Percentiles rank a stretch among this genome's conserved stretches.
Evolutionary conservation across 1,140 invertebrate genomes (phyloP).

Genomic region (Cyclina sinensis): DNA sequence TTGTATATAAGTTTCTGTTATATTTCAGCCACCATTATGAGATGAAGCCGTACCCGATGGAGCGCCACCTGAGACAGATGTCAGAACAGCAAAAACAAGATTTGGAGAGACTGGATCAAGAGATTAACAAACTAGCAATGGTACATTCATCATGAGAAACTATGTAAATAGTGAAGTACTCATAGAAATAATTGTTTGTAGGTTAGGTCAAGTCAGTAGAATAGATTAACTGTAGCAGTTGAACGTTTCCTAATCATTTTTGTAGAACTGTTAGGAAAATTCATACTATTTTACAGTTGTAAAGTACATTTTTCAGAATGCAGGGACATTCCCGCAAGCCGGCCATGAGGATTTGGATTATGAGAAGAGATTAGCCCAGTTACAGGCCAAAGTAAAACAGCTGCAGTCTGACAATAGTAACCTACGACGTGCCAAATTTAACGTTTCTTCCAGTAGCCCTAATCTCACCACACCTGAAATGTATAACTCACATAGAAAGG

Average conservation of each 20-base stretch:
- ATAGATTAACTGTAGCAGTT: background rate
- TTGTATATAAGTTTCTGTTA: background rate
- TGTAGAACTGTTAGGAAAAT: no score
- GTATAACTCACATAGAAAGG: conserved; percentile 51
- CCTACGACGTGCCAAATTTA: conserved; percentile 49
- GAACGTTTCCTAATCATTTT: background rate
- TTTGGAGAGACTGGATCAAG: conserved; percentile 57
- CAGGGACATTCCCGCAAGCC: background rate
- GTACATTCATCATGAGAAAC: no score
- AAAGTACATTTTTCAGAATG: conserved; percentile 10
- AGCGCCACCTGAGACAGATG: conserved; percentile 37
- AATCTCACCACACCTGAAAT: conserved; percentile 42
- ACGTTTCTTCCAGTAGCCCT: conserved; percentile 50
- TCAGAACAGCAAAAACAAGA: conserved; percentile 64
- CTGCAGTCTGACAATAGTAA: conserved; percentile 56
- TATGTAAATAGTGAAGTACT: no score
- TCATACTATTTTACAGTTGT: no score
- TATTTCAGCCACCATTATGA: conserved; percentile 27
- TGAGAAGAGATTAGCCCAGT: conserved; percentile 42
- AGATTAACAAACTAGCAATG: conserved; percentile 63
- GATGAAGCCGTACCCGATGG: conserved; percentile 11
- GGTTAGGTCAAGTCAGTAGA: no score
- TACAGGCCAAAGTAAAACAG: conserved; percentile 65
- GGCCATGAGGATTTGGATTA: conserved; percentile 55
- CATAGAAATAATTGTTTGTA: no score